Evolutionary conservation across 2,888 invertebrate genomes (phyloP).

Genomic region (Lycocerus yunnanus): DNA sequence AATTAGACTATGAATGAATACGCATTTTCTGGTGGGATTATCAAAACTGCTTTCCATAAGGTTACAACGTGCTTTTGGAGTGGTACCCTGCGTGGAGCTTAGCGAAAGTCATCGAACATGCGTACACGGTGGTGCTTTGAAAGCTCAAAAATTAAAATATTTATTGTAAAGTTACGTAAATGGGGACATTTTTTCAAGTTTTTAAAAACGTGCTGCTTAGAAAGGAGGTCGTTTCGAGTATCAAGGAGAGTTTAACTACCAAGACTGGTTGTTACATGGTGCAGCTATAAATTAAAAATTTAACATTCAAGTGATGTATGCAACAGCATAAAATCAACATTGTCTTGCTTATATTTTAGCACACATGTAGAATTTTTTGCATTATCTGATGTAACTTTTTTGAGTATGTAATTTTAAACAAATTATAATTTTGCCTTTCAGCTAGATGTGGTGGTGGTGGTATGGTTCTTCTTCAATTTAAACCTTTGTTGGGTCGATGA

Average conservation of each 20-base stretch:
- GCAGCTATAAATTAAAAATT: background rate
- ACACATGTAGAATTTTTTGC: background rate
- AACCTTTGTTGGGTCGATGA: background rate
- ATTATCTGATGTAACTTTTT: background rate
- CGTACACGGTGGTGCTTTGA: conserved; percentile 5
- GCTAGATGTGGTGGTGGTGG: background rate
- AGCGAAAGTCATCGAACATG: conserved; percentile 31
- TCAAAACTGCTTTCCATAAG: conserved; percentile 32
- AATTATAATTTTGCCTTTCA: background rate
- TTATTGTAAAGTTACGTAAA: background rate
- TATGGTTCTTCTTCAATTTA: background rate
- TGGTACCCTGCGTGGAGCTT: conserved; percentile 31
- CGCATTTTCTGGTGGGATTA: background rate
- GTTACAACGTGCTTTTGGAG: background rate
- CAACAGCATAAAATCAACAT: background rate
- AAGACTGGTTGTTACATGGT: background rate
- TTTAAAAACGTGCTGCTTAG: background rate
- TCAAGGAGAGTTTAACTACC: background rate
- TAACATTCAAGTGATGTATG: background rate
- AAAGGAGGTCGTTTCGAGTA: conserved; percentile 1
- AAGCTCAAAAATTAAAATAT: background rate
- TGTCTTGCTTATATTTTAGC: background rate
- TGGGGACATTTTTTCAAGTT: background rate
- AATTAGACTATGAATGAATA: background rate
- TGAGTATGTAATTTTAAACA: background rate